phyloP scores from a whole-genome alignment of 2,888 invertebrate genomes.

The Calliphora vomitoria region DNA sequence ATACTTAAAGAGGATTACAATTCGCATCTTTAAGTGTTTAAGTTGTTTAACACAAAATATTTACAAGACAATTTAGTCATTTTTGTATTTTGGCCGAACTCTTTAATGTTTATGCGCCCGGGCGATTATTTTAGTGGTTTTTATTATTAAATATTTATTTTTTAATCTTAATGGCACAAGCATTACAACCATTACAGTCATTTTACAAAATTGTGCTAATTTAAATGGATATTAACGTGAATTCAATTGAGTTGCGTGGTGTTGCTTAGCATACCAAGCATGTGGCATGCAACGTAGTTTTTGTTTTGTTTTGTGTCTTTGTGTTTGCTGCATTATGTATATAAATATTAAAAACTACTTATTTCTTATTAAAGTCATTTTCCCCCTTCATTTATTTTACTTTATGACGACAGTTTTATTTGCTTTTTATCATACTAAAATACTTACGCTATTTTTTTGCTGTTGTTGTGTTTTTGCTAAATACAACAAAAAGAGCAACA shows the following conservation, averaged over 20 bases:
- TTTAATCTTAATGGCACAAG: constrained; percentile 38
- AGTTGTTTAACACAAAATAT: not conserved
- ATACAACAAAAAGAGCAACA: constrained; percentile 45
- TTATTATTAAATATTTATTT: constrained; percentile 47
- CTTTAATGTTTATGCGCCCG: constrained; percentile 18
- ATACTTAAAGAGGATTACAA: constrained; percentile 46
- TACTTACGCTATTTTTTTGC: not conserved
- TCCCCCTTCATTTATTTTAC: constrained; percentile 60
- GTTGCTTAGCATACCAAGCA: constrained; percentile 42
- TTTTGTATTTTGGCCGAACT: not conserved
- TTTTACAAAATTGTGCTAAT: constrained; percentile 50
- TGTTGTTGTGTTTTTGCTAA: constrained; percentile 30
- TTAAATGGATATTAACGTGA: constrained; percentile 58
- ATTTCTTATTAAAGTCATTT: constrained; percentile 63
- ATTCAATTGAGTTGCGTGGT: constrained; percentile 53
- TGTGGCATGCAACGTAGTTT: constrained; percentile 19
- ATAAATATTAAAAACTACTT: constrained; percentile 69
- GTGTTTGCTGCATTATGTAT: constrained; percentile 13
- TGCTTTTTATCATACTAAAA: constrained; percentile 56
- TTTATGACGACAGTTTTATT: constrained; percentile 70
- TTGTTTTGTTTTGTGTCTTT: not conserved
- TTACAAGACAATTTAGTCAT: constrained; percentile 17
- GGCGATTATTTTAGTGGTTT: constrained; percentile 3
- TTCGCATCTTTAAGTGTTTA: constrained; percentile 22
- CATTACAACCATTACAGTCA: constrained; percentile 56